Evolutionary conservation across 2,797 vertebrate species (phyloP).

Genomic region (Synanceia verrucosa): DNA sequence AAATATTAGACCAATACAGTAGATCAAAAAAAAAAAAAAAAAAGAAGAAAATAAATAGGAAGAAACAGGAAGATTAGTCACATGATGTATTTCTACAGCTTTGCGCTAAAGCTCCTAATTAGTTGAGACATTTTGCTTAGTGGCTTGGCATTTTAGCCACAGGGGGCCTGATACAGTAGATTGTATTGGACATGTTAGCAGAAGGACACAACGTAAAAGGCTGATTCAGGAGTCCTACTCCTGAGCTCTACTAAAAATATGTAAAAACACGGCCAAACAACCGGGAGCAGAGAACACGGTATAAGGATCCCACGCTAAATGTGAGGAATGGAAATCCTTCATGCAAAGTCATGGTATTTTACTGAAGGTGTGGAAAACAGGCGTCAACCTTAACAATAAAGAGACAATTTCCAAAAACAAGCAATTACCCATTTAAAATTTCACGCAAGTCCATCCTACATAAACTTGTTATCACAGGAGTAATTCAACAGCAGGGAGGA

Average conservation of each 20-base stretch:
- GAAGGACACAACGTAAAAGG: slow-evolving; percentile 62
- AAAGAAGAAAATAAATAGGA: slow-evolving; percentile 24
- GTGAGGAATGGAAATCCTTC: not conserved
- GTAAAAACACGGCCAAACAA: slow-evolving; percentile 33
- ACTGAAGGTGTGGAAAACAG: slow-evolving; percentile 35
- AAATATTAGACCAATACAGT: not conserved
- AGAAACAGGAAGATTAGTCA: slow-evolving; percentile 29
- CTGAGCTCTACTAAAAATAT: slow-evolving; percentile 39
- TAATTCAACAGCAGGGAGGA: slow-evolving; percentile 40
- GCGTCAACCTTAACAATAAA: slow-evolving; percentile 31
- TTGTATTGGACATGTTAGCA: slow-evolving; percentile 70
- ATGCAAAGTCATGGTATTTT: slow-evolving; percentile 28
- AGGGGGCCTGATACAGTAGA: slow-evolving; percentile 74
- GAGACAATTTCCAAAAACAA: slow-evolving; percentile 59
- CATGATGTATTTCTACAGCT: slow-evolving; percentile 63
- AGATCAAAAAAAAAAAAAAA: not conserved
- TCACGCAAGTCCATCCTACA: slow-evolving; percentile 44
- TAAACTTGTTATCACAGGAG: slow-evolving; percentile 41
- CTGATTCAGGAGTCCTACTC: slow-evolving; percentile 63
- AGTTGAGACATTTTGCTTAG: slow-evolving; percentile 78
- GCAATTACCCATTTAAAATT: slow-evolving; percentile 52
- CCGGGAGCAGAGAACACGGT: slow-evolving; percentile 2
- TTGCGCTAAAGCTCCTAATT: slow-evolving; percentile 67
- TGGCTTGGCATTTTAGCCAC: slow-evolving; percentile 74
- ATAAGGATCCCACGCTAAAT: slow-evolving; percentile 14